Percentiles rank a stretch among this genome's conserved stretches.
These are phyloP conservation scores for Galago senegalensis DNA, from an alignment of 2,797 vertebrate genomes.

Conservation along the genomic window DNA sequence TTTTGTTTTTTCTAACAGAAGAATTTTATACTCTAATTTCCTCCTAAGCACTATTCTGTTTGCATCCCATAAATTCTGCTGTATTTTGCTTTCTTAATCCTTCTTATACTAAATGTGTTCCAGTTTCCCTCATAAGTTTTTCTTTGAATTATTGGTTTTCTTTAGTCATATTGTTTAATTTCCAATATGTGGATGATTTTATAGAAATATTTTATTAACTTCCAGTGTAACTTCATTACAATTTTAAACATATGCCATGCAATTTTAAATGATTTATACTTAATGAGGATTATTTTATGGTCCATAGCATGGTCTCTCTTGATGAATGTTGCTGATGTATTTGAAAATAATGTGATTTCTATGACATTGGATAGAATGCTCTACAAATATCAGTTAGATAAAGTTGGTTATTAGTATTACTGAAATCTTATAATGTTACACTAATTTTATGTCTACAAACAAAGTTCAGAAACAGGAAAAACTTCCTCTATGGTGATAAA, in stretches of 20 bases:
- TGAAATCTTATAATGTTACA: neutral
- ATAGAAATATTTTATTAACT: neutral
- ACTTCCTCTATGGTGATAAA: no score
- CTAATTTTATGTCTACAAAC: neutral
- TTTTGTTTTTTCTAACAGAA: neutral
- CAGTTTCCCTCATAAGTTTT: neutral
- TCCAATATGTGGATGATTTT: neutral
- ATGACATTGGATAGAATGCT: neutral
- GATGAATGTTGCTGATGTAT: neutral
- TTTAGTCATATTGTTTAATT: neutral
- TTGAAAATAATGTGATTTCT: neutral
- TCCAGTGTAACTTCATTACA: neutral
- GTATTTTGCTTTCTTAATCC: neutral
- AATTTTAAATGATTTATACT: neutral
- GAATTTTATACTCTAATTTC: neutral
- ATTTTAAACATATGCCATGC: neutral
- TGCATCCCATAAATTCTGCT: neutral
- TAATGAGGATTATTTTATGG: neutral
- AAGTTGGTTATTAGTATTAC: neutral
- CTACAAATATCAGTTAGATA: neutral
- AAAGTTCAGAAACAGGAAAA: neutral
- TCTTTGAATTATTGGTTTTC: neutral
- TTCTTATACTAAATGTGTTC: neutral
- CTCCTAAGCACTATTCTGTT: neutral
- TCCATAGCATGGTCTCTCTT: neutral